A percentile compares a stretch with the other conserved stretches of the same genome.
Conservation (phyloP, 2,797 vertebrate species). For the Brachyrhaphis roseni region DNA sequence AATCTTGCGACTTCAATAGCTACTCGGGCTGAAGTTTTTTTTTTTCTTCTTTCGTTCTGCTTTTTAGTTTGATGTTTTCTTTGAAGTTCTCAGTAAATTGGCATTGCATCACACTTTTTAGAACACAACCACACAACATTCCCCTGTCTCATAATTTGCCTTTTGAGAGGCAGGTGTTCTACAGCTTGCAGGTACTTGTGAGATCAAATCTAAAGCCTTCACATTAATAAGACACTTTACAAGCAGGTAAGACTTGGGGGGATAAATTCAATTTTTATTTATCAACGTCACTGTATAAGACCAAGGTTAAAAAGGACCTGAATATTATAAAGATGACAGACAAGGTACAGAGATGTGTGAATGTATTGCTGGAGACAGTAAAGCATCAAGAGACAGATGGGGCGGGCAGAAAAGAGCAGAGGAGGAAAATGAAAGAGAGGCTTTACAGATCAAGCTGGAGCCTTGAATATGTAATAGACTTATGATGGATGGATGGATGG, state of each 20-base stretch:
- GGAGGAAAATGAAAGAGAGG: slow-evolving; percentile 17
- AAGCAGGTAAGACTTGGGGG: neutral
- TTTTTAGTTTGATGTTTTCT: slow-evolving; percentile 17
- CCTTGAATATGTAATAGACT: slow-evolving; percentile 60
- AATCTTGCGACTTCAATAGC: neutral
- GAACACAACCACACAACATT: neutral
- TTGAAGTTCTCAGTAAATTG: neutral
- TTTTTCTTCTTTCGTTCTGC: too few relatives aligned
- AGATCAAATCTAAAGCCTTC: neutral
- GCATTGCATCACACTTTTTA: neutral
- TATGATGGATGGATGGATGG: slow-evolving; percentile 70
- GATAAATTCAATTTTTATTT: neutral
- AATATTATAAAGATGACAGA: slow-evolving; percentile 8
- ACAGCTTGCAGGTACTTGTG: neutral
- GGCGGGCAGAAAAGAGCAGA: neutral
- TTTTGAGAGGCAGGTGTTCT: neutral
- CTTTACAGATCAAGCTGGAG: slow-evolving; percentile 43
- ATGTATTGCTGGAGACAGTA: slow-evolving; percentile 2
- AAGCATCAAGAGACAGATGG: slow-evolving; percentile 29
- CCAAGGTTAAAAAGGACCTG: neutral
- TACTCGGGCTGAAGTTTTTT: neutral
- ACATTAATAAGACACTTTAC: neutral
- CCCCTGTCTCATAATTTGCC: neutral
- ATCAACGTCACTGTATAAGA: neutral
- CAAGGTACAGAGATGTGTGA: neutral